phyloP scores from a whole-genome alignment of 1,140 invertebrate genomes.

The Cylas formicarius region DNA sequence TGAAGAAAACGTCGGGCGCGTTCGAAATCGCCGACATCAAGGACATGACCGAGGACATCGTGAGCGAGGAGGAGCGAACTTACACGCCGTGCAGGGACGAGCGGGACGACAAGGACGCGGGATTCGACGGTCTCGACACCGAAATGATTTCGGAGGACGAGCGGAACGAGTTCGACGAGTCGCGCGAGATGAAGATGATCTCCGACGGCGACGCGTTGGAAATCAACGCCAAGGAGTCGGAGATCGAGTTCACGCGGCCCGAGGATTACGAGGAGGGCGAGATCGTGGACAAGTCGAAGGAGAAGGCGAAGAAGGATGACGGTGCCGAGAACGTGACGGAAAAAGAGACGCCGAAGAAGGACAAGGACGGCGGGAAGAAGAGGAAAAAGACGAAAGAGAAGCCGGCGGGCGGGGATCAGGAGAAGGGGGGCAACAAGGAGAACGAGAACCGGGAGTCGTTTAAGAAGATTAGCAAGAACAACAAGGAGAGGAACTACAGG shows the following conservation, averaged over 20 bases:
- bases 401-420: conserved; percentile 14
- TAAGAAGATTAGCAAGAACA: conserved; percentile 73
- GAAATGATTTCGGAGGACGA: conserved; percentile 64
- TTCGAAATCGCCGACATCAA: conserved; percentile 36
- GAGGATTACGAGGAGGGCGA: conserved; percentile 47
- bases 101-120: conserved; percentile 31
- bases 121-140: conserved; percentile 56
- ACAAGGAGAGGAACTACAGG: conserved; percentile 75
- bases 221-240: conserved; percentile 41
- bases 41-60: conserved; percentile 53
- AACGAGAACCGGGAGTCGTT: conserved; percentile 50
- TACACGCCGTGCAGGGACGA: conserved; percentile 62
- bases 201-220: conserved; percentile 40
- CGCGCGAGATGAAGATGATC: conserved; percentile 41
- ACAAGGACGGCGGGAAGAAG: conserved; percentile 43
- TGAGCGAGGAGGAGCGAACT: conserved; percentile 53
- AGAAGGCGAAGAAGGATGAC: conserved; percentile 42
- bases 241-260: conserved; percentile 37
- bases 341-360: conserved; percentile 16
- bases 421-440: conserved; percentile 40
- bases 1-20: conserved; percentile 25
- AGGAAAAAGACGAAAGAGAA: conserved; percentile 41
- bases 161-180: conserved; percentile 50
- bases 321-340: conserved; percentile 38
- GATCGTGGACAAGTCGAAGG: conserved; percentile 53